Conservation (phyloP, 2,113 vertebrate species). For the Equus quagga region DNA sequence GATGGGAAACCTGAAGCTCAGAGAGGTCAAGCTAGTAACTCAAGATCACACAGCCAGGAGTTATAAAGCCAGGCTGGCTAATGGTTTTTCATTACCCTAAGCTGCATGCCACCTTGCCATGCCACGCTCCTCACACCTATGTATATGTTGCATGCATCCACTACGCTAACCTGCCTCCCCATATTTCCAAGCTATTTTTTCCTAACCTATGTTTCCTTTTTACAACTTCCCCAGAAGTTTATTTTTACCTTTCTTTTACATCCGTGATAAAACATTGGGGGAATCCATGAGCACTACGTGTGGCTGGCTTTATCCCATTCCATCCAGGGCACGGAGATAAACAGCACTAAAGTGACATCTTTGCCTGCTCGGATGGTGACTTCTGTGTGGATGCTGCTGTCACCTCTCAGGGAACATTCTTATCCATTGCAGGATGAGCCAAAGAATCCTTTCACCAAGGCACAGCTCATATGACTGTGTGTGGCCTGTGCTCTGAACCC, state of each 20-base stretch:
- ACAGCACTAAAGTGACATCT: accelerated
- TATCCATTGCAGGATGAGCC: background rate
- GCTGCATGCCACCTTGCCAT: too few species aligned
- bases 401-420: too few species aligned
- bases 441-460: background rate
- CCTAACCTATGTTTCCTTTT: background rate
- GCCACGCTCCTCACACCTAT: accelerated
- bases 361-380: background rate
- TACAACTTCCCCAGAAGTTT: background rate
- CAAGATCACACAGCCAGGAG: background rate
- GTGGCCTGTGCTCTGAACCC: too few species aligned
- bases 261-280: background rate
- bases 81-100: background rate
- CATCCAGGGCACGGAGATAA: too few species aligned
- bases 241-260: background rate
- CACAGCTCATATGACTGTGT: accelerated
- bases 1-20: background rate
- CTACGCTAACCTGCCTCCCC: background rate
- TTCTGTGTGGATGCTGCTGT: too few species aligned
- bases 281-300: accelerated
- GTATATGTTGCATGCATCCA: accelerated
- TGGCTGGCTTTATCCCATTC: accelerated
- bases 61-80: background rate
- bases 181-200: background rate
- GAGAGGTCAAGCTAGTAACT: background rate